Evolutionary conservation across 2,797 vertebrate species (phyloP).

Genomic region (Masticophis lateralis): DNA sequence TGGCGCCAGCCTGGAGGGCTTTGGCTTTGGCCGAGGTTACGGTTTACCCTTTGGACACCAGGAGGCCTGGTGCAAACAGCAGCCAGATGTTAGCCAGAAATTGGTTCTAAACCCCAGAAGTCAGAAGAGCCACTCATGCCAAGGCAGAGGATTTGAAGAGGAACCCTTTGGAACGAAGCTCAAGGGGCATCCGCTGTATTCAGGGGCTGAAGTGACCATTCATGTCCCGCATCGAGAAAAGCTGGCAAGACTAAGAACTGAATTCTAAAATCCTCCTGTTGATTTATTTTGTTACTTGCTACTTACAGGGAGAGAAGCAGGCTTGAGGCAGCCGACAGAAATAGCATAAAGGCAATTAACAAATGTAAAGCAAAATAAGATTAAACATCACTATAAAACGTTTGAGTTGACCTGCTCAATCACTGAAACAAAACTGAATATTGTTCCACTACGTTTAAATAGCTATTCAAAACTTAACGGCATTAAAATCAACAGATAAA

Average conservation of each 20-base stretch:
- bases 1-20: slow-evolving; percentile 14
- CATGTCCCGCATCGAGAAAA: not conserved
- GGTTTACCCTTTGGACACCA: slow-evolving; percentile 39
- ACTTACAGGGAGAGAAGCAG: not conserved
- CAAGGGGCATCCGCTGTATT: not conserved
- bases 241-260: not conserved
- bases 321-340: not conserved
- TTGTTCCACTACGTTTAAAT: not conserved
- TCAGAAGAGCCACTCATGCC: not conserved
- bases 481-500: not conserved
- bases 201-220: not conserved
- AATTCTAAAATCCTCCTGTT: not conserved
- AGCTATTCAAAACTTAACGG: not conserved
- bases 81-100: not conserved
- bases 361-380: not conserved
- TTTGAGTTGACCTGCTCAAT: not conserved
- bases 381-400: not conserved
- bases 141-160: not conserved
- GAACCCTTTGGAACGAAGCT: not conserved
- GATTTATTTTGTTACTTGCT: not conserved
- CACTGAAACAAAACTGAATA: not conserved
- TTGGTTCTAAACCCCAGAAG: not conserved
- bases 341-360: not conserved
- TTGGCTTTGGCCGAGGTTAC: slow-evolving; percentile 25
- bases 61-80: not conserved